Base-by-base conservation (phyloP, 2,797 vertebrate species). In the Telmatherina bonti region DNA sequence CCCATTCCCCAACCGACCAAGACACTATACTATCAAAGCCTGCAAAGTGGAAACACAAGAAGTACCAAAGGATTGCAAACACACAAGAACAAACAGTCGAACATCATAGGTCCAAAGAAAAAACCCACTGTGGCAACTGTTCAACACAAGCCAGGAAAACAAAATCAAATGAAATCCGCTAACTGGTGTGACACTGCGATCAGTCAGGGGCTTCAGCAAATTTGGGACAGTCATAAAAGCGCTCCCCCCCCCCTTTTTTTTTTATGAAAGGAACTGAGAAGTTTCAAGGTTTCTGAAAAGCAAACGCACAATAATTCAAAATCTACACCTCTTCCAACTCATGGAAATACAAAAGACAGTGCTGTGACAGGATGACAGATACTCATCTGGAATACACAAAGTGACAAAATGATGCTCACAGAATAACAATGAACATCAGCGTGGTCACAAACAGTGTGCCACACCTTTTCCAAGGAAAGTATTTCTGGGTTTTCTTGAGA, bases 31-130 rank as follows among this genome's bases (percentile, higher is more conserved):
- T 83, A 89, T 92, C 88, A 91, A 90, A 91, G 87, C 62, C 60
- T 12, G 43, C 78, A 85, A 83, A 83, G 80, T 83, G 88, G 84
- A 87, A 88, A 89, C 85, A 82, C 75, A 82, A 81, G 80, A 88
- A 88, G 89, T 80, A 88, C 83, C 75, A 91, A 88, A 93, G 87
- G 80, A 87, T 67, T 84, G 88, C 89, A 90, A 87, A 87, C 74
- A 85, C 75, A 78, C 66, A 31, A 22, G 15, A 56, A 54, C 66
- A 67, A 69, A 72, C 78, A 72, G 65, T 67, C 61, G 22, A 57
- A 67, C 75, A 85, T 68, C 82, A 86, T 74, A 87, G 61, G 68
- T 77, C 64, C 67, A 68, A 57, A 72, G 68, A 72, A n/a, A 63
- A 65, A 59, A 61, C 31, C 74, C 59, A 35, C 72, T 65, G 69